phyloP scores from a whole-genome alignment of 64 coral and sea anemone species.

The Platygyra sinensis region DNA sequence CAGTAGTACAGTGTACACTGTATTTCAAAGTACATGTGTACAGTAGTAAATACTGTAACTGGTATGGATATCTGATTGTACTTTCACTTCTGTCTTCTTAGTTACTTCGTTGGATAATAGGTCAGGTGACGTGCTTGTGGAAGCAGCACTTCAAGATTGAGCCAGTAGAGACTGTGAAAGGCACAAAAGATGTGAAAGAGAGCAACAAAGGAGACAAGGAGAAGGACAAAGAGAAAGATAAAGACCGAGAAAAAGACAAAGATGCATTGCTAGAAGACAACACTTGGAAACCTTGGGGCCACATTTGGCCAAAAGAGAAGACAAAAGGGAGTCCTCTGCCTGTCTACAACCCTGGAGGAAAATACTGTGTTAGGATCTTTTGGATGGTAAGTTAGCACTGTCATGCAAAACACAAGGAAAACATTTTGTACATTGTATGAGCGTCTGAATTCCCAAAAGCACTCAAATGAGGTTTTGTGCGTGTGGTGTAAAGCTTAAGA shows the following conservation, averaged over 20 bases:
- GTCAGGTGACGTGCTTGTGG: constrained; percentile 83
- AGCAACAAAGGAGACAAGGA: constrained; percentile 58
- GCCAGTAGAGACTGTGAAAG: constrained; percentile 58
- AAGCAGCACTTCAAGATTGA: constrained; percentile 92
- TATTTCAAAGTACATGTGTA: no score
- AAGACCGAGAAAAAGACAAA: constrained; percentile 83
- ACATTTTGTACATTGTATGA: neutral
- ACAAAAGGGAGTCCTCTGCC: constrained; percentile 45
- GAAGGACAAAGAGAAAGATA: constrained; percentile 84
- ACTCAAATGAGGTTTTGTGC: no score
- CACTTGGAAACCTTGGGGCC: constrained; percentile 93
- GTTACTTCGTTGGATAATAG: constrained; percentile 91
- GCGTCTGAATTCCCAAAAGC: no score
- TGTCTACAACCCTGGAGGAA: constrained; percentile 91
- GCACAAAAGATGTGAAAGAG: constrained; percentile 59
- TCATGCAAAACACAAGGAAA: neutral
- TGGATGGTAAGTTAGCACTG: constrained; percentile 79
- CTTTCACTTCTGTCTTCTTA: neutral
- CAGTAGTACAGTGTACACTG: no score
- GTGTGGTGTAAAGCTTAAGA: no score
- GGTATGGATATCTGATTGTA: neutral
- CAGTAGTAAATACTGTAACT: no score
- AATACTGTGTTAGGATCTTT: constrained; percentile 88
- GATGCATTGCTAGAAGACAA: constrained; percentile 79
- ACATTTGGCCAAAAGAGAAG: constrained; percentile 97